phyloP scores from a whole-genome alignment of 2,113 vertebrate genomes.

The Micronycteris hirsuta region DNA sequence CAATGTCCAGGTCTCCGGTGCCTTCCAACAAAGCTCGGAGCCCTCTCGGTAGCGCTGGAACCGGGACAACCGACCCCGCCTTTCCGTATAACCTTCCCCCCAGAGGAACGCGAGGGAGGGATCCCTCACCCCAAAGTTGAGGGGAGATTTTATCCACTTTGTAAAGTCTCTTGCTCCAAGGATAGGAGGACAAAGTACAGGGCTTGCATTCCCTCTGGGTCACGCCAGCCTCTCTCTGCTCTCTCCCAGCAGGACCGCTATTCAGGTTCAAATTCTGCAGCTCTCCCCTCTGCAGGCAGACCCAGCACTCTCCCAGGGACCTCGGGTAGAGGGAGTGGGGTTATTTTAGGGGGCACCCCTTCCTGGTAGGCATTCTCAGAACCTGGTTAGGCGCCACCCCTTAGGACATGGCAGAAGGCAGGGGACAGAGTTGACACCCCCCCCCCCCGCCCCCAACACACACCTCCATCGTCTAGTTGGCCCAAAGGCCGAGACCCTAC shows the following conservation, averaged over 20 bases:
- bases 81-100: not conserved
- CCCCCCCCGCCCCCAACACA: too few species aligned
- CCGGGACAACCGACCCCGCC: not conserved
- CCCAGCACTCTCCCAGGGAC: not conserved
- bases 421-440: not conserved
- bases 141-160: slow-evolving; percentile 37
- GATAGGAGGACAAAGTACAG: not conserved
- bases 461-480: not conserved
- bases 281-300: not conserved
- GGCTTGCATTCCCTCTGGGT: not conserved
- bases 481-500: not conserved
- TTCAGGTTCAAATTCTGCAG: not conserved
- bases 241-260: not conserved
- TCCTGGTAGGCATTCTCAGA: not conserved
- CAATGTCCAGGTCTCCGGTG: slow-evolving; percentile 42
- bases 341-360: not conserved
- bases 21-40: not conserved
- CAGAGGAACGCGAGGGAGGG: not conserved
- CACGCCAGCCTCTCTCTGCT: not conserved
- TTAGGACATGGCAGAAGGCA: not conserved
- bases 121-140: slow-evolving; percentile 39
- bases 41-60: not conserved
- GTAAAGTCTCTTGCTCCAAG: slow-evolving; percentile 11
- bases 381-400: not conserved
- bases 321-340: not conserved